Evolutionary conservation across 2,797 vertebrate species (phyloP).

Genomic region (Propithecus deckenii): DNA sequence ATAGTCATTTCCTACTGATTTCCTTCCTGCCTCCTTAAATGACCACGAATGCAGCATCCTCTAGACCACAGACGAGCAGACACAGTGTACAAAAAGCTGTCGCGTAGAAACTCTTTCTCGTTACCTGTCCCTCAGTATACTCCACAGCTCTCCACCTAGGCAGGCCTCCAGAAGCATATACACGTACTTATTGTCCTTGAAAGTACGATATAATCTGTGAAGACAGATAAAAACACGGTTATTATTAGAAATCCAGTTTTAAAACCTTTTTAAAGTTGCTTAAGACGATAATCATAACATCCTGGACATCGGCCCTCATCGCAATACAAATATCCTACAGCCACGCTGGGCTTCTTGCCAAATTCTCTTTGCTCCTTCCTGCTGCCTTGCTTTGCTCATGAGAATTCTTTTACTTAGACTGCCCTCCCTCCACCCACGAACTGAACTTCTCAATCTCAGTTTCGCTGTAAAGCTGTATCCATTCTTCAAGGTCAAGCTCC

Average conservation of each 20-base stretch:
- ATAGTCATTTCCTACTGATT: neutral
- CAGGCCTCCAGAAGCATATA: conserved; percentile 98
- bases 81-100: neutral
- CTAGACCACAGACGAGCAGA: neutral
- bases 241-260: neutral
- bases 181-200: conserved; percentile 94
- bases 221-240: neutral
- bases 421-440: neutral
- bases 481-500: neutral
- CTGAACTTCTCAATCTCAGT: neutral
- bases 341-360: neutral
- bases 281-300: neutral
- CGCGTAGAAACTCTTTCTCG: neutral
- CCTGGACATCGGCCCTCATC: neutral
- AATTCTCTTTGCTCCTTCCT: neutral
- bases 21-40: neutral
- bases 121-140: conserved; percentile 95
- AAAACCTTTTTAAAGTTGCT: neutral
- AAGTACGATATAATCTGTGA: conserved; percentile 92
- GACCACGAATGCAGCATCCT: neutral
- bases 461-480: neutral
- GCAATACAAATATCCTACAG: neutral
- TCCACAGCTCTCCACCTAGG: conserved; percentile 96
- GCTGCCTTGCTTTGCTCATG: neutral
- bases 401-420: neutral